Evolutionary conservation across 2,888 invertebrate species (phyloP).

Genomic region (Drosophila dives): DNA sequence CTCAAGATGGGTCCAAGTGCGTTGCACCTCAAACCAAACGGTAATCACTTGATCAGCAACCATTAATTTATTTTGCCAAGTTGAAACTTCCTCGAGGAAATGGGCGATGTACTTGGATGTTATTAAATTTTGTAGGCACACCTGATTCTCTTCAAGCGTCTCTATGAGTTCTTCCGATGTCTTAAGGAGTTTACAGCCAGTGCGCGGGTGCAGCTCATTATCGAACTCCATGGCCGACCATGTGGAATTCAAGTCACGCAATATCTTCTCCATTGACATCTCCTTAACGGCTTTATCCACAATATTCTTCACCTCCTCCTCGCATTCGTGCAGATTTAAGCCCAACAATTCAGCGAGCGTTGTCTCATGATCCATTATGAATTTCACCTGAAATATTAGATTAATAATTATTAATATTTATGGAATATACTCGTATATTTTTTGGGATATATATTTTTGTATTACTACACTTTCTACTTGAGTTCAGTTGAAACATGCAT

Average conservation of each 20-base stretch:
- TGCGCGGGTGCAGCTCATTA: constrained; percentile 94
- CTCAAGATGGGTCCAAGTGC: constrained; percentile 98
- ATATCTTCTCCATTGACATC: constrained; percentile 98
- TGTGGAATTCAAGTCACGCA: constrained; percentile 94
- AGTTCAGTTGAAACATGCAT: constrained; percentile 42
- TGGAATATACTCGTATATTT: no score
- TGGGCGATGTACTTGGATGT: constrained; percentile 98
- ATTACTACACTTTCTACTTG: constrained; percentile 40
- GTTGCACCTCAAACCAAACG: constrained; percentile 97
- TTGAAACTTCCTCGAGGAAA: constrained; percentile 96
- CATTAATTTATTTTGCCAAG: constrained; percentile 96
- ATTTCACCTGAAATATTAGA: constrained; percentile 89
- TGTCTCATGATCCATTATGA: constrained; percentile 96
- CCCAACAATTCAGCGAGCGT: constrained; percentile 96
- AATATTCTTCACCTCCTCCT: constrained; percentile 98
- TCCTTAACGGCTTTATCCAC: constrained; percentile 99
- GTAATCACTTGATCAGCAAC: constrained; percentile 97
- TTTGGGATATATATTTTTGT: not conserved
- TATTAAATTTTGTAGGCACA: constrained; percentile 96
- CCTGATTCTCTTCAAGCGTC: constrained; percentile 98
- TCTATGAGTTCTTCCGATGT: constrained; percentile 98
- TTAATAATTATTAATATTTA: constrained; percentile 5
- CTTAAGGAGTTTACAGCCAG: constrained; percentile 93
- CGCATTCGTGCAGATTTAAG: constrained; percentile 97
- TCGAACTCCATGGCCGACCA: constrained; percentile 97